Conservation (phyloP, 1,140 invertebrate genomes). For the Thereuonema tuberculata region DNA sequence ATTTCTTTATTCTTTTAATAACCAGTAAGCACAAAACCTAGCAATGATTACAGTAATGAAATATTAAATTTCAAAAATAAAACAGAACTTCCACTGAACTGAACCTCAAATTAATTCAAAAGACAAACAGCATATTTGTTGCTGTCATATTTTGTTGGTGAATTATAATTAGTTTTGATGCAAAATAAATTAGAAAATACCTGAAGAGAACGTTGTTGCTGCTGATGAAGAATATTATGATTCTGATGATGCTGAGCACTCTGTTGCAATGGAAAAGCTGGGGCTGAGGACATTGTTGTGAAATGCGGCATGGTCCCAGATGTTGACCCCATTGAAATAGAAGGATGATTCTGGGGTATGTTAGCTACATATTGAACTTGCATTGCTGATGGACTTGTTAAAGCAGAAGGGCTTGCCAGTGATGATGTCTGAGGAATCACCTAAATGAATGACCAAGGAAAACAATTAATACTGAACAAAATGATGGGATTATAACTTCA, state of each 20-base stretch:
- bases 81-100: too few species aligned
- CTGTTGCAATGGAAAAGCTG: neutral
- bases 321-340: neutral
- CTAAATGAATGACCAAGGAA: neutral
- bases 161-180: too few species aligned
- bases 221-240: neutral
- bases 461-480: neutral
- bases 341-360: neutral
- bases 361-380: slow-evolving; percentile 2
- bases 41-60: too few species aligned
- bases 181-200: too few species aligned
- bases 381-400: neutral
- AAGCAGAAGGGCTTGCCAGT: neutral
- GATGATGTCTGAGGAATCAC: neutral
- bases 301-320: neutral
- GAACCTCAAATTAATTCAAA: too few species aligned
- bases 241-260: neutral
- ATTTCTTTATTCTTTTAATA: too few species aligned
- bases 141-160: too few species aligned
- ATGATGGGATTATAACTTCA: neutral
- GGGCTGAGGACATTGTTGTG: neutral
- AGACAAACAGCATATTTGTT: too few species aligned
- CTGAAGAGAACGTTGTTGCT: too few species aligned
- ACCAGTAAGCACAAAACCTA: too few species aligned
- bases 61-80: too few species aligned